These are phyloP conservation scores for Perizoma affinitatum DNA, from an alignment of 2,888 invertebrate genomes.

Conservation along the genomic window DNA sequence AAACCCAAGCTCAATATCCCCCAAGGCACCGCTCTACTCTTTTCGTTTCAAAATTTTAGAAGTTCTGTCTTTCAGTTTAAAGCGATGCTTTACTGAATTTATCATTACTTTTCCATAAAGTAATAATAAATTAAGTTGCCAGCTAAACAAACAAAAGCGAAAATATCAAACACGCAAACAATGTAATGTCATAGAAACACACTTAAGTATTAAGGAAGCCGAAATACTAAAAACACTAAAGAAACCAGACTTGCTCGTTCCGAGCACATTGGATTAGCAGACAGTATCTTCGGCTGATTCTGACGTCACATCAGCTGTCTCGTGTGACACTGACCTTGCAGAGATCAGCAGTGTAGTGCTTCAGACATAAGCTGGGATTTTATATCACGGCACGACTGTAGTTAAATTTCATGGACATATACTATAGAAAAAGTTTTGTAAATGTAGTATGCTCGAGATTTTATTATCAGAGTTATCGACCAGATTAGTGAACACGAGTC, in stretches of 20 bases:
- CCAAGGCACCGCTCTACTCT: too few relatives aligned
- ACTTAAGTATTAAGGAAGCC: background rate
- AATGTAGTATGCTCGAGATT: background rate
- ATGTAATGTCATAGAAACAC: too few relatives aligned
- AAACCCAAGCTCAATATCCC: too few relatives aligned
- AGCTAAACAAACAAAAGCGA: too few relatives aligned
- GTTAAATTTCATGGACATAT: constrained; percentile 7
- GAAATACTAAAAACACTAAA: constrained; percentile 2
- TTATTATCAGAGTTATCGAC: constrained; percentile 13
- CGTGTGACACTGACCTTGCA: constrained; percentile 33
- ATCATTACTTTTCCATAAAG: too few relatives aligned
- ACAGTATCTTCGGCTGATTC: constrained; percentile 14
- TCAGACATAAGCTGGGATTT: constrained; percentile 31
- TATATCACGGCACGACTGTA: constrained; percentile 11
- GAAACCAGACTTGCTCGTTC: constrained; percentile 4
- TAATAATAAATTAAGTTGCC: too few relatives aligned
- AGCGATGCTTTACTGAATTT: too few relatives aligned
- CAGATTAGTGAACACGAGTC: constrained; percentile 13
- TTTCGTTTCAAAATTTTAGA: too few relatives aligned
- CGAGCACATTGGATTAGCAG: constrained; percentile 17
- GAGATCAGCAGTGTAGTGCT: constrained; percentile 33
- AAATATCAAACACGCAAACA: too few relatives aligned
- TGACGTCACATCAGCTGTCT: constrained; percentile 39
- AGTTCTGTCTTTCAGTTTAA: too few relatives aligned
- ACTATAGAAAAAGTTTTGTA: too few relatives aligned